phyloP scores from a whole-genome alignment of 2,888 invertebrate genomes.

The Mayetiola destructor region DNA sequence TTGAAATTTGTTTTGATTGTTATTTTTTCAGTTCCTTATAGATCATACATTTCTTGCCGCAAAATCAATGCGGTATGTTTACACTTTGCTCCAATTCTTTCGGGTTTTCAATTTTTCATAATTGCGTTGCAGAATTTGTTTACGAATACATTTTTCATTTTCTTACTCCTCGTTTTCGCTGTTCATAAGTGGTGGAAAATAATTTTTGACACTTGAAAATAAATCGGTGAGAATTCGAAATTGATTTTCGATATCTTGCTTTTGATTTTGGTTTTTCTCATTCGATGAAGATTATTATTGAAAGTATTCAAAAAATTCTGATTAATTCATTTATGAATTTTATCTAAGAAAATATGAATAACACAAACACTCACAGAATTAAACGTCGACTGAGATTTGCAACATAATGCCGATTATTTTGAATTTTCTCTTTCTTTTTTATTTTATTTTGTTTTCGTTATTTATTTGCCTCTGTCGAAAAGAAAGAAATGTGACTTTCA shows the following conservation, averaged over 20 bases:
- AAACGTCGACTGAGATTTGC: not conserved
- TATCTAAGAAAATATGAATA: not conserved
- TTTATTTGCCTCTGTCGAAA: too few species aligned
- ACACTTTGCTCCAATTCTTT: not conserved
- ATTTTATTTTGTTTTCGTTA: too few species aligned
- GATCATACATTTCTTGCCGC: not conserved
- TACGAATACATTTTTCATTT: not conserved
- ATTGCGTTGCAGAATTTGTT: not conserved
- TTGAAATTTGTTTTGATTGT: constrained; percentile 2
- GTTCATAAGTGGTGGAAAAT: too few species aligned
- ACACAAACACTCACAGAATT: not conserved
- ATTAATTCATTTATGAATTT: not conserved
- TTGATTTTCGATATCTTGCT: too few species aligned
- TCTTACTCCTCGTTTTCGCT: not conserved
- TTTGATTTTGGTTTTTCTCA: not conserved
- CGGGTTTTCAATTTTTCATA: not conserved
- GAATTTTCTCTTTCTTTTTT: not conserved
- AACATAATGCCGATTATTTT: constrained; percentile 2
- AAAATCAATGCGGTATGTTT: not conserved
- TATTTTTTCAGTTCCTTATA: not conserved
- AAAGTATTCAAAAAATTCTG: not conserved
- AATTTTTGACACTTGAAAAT: too few species aligned
- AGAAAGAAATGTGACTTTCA: too few species aligned
- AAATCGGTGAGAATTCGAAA: too few species aligned
- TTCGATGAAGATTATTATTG: not conserved